Base-by-base conservation (phyloP, 1,140 invertebrate species). In the Campoletis sonorensis region DNA sequence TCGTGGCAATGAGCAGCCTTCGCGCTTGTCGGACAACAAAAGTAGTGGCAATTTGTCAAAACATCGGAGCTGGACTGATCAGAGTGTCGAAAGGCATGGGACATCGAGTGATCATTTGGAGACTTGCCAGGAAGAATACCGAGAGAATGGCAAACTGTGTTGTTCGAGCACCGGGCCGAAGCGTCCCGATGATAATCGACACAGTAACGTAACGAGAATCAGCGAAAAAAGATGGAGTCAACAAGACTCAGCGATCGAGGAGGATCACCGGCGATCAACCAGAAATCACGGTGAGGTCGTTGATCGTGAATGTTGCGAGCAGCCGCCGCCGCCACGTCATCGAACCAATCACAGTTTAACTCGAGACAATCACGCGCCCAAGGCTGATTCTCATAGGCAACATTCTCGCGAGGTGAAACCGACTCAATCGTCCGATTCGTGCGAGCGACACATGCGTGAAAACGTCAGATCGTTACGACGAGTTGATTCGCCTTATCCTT, bases 61-160 rank as follows among this genome's bases (percentile, higher is more conserved):
- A 27, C 33, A 67, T 45, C 58, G 61, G 21, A 45, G n/a, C 15
- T 37, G 8, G 15, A 67, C 40, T 33, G 79, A 79, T 54, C 67
- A 79, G 4, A 21, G 23, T 18, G 15, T 21, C 4, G 67, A 71
- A 15, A 79, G 18, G 10, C 64, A 54, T 27, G 23, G 26, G 27
- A 5, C 11, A 27, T 33, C 77, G 27, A 7, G 45, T 4, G 79
- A 79, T 18, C 67, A 71, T 79, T 40, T 79, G 79, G 79, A 33
- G 26, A 79, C 67, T 21, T 70, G 79, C 40, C 67, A 67, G n/a
- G 76, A 78, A 37, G 76, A 78, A 26, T 78, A 78, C 58, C 5
- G 58, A 45, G 51, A 78, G 70, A 83, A 83, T 73, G 82, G 78
- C 4, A 79, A 83, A 30, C 30, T 64, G 11, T 71, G 81, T 27